Evolutionary conservation across 1,140 invertebrate species (phyloP).

Genomic region (Melitaea cinxia): DNA sequence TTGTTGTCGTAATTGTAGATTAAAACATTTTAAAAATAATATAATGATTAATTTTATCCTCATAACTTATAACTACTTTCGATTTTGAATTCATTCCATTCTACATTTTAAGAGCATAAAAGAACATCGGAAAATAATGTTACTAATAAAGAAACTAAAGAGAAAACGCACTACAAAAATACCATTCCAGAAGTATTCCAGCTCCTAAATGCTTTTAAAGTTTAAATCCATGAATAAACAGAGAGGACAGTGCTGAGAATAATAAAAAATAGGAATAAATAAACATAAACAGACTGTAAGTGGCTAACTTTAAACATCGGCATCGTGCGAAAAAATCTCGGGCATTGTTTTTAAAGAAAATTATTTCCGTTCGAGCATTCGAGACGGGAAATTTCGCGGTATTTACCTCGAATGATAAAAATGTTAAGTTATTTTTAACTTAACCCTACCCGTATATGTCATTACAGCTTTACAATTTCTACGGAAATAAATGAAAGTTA

Average conservation of each 20-base stretch:
- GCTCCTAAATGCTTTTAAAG: background rate
- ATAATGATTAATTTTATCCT: background rate
- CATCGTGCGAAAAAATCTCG: slow-evolving; percentile 65
- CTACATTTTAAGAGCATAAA: background rate
- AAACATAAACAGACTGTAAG: slow-evolving; percentile 55
- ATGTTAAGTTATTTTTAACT: slow-evolving; percentile 1
- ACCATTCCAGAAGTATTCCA: background rate
- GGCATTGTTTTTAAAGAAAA: slow-evolving; percentile 66
- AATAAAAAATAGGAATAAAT: slow-evolving; percentile 24
- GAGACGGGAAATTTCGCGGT: slow-evolving; percentile 42
- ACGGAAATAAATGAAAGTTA: too few relatives aligned
- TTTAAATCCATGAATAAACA: slow-evolving; percentile 2
- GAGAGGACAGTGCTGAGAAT: slow-evolving; percentile 3
- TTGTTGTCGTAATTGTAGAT: background rate
- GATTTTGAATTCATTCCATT: background rate
- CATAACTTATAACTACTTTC: background rate
- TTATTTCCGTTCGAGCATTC: slow-evolving; percentile 46
- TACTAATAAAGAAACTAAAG: background rate
- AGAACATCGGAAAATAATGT: background rate
- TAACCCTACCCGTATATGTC: background rate
- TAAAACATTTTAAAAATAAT: background rate
- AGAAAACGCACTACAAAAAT: background rate
- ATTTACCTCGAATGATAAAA: slow-evolving; percentile 39
- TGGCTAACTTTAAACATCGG: slow-evolving; percentile 51
- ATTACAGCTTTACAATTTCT: background rate